phyloP scores from a whole-genome alignment of 2,888 invertebrate species.

The Hirtodrosophila trivittata region DNA sequence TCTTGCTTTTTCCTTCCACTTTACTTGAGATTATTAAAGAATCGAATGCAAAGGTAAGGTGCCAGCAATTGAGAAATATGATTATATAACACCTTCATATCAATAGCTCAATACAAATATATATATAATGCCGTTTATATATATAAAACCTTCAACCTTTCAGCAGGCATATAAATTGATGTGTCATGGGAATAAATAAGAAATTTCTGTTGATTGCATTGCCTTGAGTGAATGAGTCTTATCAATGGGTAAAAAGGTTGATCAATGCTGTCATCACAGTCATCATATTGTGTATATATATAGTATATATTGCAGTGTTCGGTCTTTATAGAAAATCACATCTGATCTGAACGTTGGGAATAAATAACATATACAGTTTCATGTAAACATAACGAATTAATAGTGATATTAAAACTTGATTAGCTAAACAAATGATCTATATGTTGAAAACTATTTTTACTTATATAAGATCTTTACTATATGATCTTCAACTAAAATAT shows the following conservation, averaged over 20 bases:
- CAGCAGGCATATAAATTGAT: slow-evolving; percentile 6
- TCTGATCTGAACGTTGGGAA: too few relatives aligned
- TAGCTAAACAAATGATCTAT: too few relatives aligned
- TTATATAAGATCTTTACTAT: too few relatives aligned
- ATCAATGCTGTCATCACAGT: not conserved
- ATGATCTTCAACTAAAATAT: too few relatives aligned
- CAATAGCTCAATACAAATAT: not conserved
- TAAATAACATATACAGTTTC: too few relatives aligned
- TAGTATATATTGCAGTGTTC: too few relatives aligned
- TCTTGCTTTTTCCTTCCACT: slow-evolving; percentile 24
- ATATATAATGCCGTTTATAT: slow-evolving; percentile 6
- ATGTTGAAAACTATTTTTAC: too few relatives aligned
- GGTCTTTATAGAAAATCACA: too few relatives aligned
- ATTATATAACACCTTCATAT: too few relatives aligned
- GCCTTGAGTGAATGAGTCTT: not conserved
- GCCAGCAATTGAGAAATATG: not conserved
- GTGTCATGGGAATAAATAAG: slow-evolving; percentile 21
- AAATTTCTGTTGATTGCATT: slow-evolving; percentile 23
- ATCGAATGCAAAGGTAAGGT: slow-evolving; percentile 8
- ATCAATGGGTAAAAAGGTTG: not conserved
- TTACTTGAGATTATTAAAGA: slow-evolving; percentile 14
- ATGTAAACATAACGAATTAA: too few relatives aligned
- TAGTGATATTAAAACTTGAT: too few relatives aligned
- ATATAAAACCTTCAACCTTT: not conserved
- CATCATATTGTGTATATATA: not conserved